A percentile compares a stretch with the other conserved stretches of the same genome.
These are phyloP conservation scores for Echinometra lucunter DNA, from an alignment of 53 echinoderm and acorn worm genomes.

Conservation along the genomic window DNA sequence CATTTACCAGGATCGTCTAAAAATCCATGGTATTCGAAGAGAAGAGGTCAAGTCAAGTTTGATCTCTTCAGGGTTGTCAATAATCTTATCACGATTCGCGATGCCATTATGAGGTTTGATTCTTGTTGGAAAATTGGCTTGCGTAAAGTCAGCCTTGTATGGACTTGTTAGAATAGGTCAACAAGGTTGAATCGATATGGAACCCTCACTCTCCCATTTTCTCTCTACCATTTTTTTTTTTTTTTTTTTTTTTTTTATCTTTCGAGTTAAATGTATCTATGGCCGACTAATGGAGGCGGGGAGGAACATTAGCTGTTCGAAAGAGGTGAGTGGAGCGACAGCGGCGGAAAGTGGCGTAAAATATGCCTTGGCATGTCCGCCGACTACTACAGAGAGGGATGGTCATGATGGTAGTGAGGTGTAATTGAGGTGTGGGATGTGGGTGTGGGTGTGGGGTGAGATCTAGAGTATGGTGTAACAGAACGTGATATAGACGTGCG, in stretches of 20 bases:
- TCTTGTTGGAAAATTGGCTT: slow-evolving; percentile 3
- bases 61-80: slow-evolving; percentile 4
- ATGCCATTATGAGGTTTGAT: slow-evolving; percentile 12
- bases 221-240: not conserved
- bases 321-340: slow-evolving; percentile 1
- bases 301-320: not conserved
- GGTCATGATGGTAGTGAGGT: not conserved
- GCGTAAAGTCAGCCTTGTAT: not conserved
- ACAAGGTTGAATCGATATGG: slow-evolving; percentile 8
- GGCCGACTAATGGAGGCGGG: slow-evolving; percentile 40
- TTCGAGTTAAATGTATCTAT: slow-evolving; percentile 40
- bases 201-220: not conserved
- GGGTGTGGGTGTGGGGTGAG: not conserved
- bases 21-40: not conserved
- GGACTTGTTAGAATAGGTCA: slow-evolving; percentile 11
- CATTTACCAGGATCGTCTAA: not conserved
- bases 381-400: not conserved
- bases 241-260: not conserved
- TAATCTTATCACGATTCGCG: not conserved
- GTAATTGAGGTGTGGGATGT: not conserved
- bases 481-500: not conserved
- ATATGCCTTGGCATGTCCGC: not conserved
- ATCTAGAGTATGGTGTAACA: not conserved
- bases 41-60: not conserved
- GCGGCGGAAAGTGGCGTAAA: not conserved